Conservation (phyloP, 1,140 invertebrate species). For the Asbolus verrucosus region DNA sequence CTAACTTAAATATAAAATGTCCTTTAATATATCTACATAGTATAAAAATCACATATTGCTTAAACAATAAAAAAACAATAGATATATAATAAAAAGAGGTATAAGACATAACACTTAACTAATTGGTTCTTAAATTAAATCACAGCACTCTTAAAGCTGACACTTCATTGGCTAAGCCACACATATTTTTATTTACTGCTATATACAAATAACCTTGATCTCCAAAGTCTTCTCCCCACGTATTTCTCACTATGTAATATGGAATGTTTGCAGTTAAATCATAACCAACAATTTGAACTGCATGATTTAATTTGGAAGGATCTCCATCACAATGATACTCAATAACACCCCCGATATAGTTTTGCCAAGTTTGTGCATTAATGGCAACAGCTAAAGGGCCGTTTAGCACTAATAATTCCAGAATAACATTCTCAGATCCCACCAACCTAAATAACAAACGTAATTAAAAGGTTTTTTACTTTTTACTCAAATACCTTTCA, state of each 20-base stretch:
- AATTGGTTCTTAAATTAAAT: constrained; percentile 25
- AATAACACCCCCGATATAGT: constrained; percentile 89
- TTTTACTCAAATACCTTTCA: constrained; percentile 61
- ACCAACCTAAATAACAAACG: constrained; percentile 70
- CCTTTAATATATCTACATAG: no score
- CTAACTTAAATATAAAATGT: no score
- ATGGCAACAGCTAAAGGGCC: constrained; percentile 85
- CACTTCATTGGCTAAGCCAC: constrained; percentile 74
- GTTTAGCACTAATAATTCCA: constrained; percentile 73
- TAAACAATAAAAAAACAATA: no score
- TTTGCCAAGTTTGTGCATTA: constrained; percentile 88
- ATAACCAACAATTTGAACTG: constrained; percentile 89
- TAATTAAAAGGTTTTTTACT: background rate
- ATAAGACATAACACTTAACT: background rate
- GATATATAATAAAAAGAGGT: no score
- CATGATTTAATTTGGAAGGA: constrained; percentile 80
- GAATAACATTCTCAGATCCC: constrained; percentile 75
- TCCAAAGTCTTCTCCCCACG: constrained; percentile 85
- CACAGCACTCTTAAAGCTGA: constrained; percentile 56
- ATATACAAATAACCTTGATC: constrained; percentile 83
- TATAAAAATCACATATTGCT: no score
- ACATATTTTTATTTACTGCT: constrained; percentile 82
- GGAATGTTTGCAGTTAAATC: constrained; percentile 79
- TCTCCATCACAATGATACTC: constrained; percentile 81
- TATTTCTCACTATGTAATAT: constrained; percentile 88